These are phyloP conservation scores for Samia ricini DNA, from an alignment of 1,140 invertebrate genomes.

Conservation along the genomic window DNA sequence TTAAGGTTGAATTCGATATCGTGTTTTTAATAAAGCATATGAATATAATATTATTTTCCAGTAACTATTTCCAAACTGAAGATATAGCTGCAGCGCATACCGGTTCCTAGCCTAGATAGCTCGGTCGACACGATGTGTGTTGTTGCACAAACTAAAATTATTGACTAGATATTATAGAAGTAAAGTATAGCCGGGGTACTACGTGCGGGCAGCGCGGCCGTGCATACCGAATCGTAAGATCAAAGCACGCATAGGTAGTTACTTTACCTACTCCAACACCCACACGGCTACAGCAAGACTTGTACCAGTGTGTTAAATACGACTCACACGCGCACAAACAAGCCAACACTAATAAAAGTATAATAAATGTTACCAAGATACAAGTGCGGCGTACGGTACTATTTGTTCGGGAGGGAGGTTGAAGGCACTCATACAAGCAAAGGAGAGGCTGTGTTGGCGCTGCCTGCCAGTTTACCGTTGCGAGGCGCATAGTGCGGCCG, in stretches of 20 bases:
- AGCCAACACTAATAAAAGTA: constrained; percentile 68
- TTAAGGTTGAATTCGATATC: not conserved
- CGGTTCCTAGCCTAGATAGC: constrained; percentile 49
- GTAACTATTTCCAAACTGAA: constrained; percentile 31
- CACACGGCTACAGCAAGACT: constrained; percentile 39
- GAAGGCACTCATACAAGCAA: constrained; percentile 67
- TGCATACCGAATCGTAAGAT: constrained; percentile 77
- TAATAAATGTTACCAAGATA: constrained; percentile 73
- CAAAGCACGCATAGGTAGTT: constrained; percentile 72
- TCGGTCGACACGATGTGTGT: constrained; percentile 48
- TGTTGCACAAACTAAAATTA: constrained; percentile 74
- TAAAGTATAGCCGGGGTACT: constrained; percentile 68
- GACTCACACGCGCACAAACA: constrained; percentile 49
- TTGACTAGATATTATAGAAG: constrained; percentile 72
- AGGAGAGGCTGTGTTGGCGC: constrained; percentile 67
- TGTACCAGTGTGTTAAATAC: constrained; percentile 12
- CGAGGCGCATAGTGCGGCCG: constrained; percentile 74
- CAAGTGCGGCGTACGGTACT: constrained; percentile 72
- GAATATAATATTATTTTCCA: constrained; percentile 12
- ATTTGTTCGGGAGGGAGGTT: constrained; percentile 74
- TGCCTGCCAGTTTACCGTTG: constrained; percentile 74
- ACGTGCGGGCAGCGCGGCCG: constrained; percentile 67
- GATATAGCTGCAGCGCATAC: constrained; percentile 17
- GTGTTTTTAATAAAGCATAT: not conserved
- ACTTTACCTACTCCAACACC: constrained; percentile 65